phyloP scores from a whole-genome alignment of 2,113 vertebrate genomes.

The Dasypus novemcinctus region DNA sequence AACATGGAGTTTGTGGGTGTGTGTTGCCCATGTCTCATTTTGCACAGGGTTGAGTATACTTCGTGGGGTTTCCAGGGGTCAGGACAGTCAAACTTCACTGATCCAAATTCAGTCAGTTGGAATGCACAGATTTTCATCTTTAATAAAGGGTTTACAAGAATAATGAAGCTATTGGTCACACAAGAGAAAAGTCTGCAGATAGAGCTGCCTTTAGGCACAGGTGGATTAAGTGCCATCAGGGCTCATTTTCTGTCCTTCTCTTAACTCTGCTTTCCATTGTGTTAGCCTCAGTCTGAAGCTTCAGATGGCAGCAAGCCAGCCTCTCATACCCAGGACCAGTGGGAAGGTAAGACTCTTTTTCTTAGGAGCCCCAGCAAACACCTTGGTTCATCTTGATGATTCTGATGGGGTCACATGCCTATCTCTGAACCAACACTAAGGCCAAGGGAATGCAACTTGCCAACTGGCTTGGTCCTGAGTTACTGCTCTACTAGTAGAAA shows the following conservation, averaged over 20 bases:
- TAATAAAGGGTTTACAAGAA: not conserved
- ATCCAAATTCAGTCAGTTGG: not conserved
- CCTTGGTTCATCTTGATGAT: not conserved
- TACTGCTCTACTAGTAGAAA: not conserved
- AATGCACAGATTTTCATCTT: not conserved
- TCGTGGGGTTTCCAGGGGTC: not conserved
- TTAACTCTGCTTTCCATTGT: not conserved
- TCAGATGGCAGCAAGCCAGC: not conserved
- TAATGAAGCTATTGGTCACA: not conserved
- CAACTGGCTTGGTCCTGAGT: not conserved
- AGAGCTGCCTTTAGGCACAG: not conserved
- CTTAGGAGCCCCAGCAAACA: not conserved
- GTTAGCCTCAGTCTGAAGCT: not conserved
- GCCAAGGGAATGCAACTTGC: not conserved
- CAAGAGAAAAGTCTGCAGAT: not conserved
- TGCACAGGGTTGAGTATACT: not conserved
- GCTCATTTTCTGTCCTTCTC: not conserved
- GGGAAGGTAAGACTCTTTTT: not conserved
- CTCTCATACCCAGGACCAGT: not conserved
- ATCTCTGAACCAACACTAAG: not conserved
- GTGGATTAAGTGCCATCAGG: not conserved
- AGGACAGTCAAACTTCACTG: not conserved
- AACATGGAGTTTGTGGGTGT: not conserved
- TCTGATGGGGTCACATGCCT: not conserved
- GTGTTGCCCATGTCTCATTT: not conserved